Conservation (phyloP, 92 coral and sea anemone species). For the Palythoa grandis region DNA sequence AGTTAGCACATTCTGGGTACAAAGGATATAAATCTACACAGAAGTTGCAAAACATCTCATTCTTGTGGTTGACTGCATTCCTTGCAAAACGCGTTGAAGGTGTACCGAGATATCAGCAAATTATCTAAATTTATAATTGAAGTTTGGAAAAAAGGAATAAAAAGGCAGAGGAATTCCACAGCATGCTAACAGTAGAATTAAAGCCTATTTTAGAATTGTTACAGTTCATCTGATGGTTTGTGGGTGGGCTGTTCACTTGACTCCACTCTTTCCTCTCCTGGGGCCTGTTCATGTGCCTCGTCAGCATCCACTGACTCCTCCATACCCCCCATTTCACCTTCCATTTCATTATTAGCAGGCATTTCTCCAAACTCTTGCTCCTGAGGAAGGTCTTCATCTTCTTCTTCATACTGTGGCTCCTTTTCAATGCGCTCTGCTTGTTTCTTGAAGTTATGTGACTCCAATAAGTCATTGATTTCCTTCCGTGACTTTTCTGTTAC, state of each 20-base stretch:
- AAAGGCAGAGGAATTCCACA: conserved; percentile 25
- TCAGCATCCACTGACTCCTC: conserved; percentile 34
- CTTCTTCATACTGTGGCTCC: conserved; percentile 61
- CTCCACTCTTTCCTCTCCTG: conserved; percentile 46
- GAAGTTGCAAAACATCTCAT: too few species aligned
- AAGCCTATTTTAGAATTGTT: not conserved
- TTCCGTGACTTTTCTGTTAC: conserved; percentile 66
- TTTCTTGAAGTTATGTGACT: conserved; percentile 76
- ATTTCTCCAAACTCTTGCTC: conserved; percentile 15
- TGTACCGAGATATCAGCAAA: not conserved
- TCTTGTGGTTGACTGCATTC: not conserved
- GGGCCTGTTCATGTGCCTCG: conserved; percentile 39
- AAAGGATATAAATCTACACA: too few species aligned
- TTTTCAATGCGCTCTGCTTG: conserved; percentile 68
- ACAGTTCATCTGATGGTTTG: conserved; percentile 31
- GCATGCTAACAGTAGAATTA: not conserved
- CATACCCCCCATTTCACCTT: not conserved
- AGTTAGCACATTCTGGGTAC: too few species aligned
- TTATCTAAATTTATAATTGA: too few species aligned
- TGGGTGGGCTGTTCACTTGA: conserved; percentile 11
- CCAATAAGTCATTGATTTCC: conserved; percentile 73
- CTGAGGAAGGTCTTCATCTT: conserved; percentile 55
- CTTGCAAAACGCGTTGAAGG: not conserved
- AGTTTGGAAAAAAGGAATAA: not conserved
- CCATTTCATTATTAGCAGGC: conserved; percentile 22